phyloP scores from a whole-genome alignment of 23 tunicate genomes.

The Corella eumyota region DNA sequence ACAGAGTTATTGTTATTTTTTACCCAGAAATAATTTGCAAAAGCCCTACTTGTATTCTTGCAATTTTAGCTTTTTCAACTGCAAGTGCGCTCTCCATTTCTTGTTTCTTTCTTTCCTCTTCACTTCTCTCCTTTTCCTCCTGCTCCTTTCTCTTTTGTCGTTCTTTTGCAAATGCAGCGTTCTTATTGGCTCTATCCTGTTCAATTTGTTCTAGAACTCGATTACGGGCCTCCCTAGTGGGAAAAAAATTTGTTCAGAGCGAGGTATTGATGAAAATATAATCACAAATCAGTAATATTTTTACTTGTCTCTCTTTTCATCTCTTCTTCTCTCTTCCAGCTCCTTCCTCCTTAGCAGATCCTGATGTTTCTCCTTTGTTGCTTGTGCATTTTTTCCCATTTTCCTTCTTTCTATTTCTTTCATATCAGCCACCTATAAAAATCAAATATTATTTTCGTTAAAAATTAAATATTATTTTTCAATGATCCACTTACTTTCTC shows the following conservation, averaged over 20 bases:
- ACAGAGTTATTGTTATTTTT: too few relatives aligned
- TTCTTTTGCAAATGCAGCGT: conserved; percentile 12
- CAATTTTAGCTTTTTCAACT: conserved; percentile 1
- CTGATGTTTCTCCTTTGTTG: conserved; percentile 26
- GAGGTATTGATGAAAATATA: background rate
- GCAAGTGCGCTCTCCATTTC: conserved; percentile 4
- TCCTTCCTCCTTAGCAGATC: conserved; percentile 17
- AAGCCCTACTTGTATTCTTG: conserved; percentile 35
- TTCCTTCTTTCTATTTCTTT: conserved; percentile 31
- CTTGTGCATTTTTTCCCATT: conserved; percentile 24
- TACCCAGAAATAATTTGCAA: too few relatives aligned
- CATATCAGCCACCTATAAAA: conserved; percentile 10
- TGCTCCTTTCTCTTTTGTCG: conserved; percentile 1
- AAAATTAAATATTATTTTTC: background rate
- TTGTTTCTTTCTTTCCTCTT: conserved; percentile 1
- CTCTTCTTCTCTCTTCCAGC: conserved; percentile 43
- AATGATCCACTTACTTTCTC: too few relatives aligned
- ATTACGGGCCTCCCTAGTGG: conserved; percentile 31
- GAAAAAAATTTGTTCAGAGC: background rate
- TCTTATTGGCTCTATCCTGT: conserved; percentile 31
- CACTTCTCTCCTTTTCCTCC: background rate
- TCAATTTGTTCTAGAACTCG: conserved; percentile 36
- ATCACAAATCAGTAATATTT: too few relatives aligned
- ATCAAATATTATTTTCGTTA: background rate
- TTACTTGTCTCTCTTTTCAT: conserved; percentile 15